Base-by-base conservation (phyloP, 2,797 vertebrate species). In the Acanthiza pusilla region DNA sequence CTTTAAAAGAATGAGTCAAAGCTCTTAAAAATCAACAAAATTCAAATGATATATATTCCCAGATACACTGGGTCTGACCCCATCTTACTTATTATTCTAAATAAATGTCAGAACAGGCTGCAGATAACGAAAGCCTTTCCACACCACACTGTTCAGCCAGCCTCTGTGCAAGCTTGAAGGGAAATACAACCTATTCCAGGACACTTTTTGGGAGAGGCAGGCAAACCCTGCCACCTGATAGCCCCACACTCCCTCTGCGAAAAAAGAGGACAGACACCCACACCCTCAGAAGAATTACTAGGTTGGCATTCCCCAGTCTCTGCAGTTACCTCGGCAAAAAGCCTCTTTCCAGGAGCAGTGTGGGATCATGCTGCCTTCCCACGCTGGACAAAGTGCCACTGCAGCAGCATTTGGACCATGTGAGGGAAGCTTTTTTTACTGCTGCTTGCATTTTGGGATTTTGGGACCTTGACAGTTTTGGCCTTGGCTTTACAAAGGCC, bases 401-500 rank as follows among this genome's bases (percentile, higher is more conserved):
- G 36, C 1, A 5, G 43, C 27, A 66, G 47, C 30, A 34, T 53
- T 32, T 5, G 11, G 22, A 48, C 32, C 1, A 0, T 2, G 17
- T 0, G 0, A 11, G 13, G 30, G 48, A 84, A 86, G 77, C 9
- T 50, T 58, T 70, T 73, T 43, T 62, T 16, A 38, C 27, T 23
- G 22, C 30, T 63, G 36, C 53, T 74, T 63, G n/a, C 1, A 5
- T 25, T 57, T n/a, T 26, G 48, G 36, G 30, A 75, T 48, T 85
- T 36, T 40, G 58, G 77, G 58, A 78, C 40, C 13, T 32, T 51
- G 47, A 27, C 0, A 0, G 27, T 50, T 91, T 63, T 55, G 34
- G 32, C 20, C 42, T 57, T 67, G 57, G 7, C 6, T 70, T 85
- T 89, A 78, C 15, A 60, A 84, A 87, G 18, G 40, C 51, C 26